Conservation (phyloP, 2,888 invertebrate genomes). For the Catocala fraxini region DNA sequence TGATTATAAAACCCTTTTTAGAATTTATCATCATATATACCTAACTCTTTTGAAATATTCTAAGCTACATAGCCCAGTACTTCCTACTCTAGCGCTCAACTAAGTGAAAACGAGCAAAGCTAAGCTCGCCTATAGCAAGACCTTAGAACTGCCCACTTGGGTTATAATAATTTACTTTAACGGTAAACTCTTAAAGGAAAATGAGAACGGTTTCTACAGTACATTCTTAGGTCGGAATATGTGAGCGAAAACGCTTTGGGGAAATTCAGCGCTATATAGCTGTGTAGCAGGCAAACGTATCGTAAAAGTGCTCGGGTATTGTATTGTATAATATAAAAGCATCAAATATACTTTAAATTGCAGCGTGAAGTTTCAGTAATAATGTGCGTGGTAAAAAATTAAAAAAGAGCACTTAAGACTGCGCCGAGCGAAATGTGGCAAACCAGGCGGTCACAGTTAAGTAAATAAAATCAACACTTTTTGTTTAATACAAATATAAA, state of each 20-base stretch:
- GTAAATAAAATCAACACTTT: no score
- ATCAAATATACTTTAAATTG: no score
- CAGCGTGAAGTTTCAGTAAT: no score
- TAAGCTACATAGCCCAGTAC: slow-evolving; percentile 1
- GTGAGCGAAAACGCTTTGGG: slow-evolving; percentile 8
- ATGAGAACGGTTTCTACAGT: slow-evolving; percentile 29
- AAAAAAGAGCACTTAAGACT: no score
- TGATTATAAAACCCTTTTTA: no score
- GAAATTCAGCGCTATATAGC: background rate
- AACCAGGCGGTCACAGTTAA: no score
- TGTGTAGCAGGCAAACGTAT: no score
- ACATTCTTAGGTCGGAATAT: slow-evolving; percentile 12
- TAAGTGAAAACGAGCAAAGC: slow-evolving; percentile 15
- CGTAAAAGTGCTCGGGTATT: no score
- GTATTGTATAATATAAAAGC: no score
- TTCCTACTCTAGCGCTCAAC: background rate
- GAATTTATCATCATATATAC: background rate
- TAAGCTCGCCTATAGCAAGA: slow-evolving; percentile 23
- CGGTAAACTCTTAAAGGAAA: slow-evolving; percentile 33
- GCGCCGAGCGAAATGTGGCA: no score
- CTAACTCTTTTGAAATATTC: background rate
- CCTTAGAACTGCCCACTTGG: slow-evolving; percentile 45
- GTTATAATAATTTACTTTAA: slow-evolving; percentile 58
- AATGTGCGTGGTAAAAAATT: no score
- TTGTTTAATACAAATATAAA: no score